Evolutionary conservation across 2,113 vertebrate species (phyloP).

Genomic region (Dascyllus trimaculatus): DNA sequence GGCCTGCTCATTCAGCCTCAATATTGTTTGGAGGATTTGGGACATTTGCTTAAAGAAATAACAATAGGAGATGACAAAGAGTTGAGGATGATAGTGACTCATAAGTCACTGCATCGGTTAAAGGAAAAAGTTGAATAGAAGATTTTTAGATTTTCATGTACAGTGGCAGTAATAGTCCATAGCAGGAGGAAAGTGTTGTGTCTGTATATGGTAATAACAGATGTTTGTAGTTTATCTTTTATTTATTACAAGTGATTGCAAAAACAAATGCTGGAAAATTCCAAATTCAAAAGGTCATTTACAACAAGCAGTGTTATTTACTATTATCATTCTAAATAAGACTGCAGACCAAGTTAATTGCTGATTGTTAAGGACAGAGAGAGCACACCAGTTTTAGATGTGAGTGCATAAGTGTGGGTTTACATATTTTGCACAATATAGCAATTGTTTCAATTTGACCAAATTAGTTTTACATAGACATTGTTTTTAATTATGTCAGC

Average conservation of each 20-base stretch:
- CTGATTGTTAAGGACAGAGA: neutral
- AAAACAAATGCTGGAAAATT: neutral
- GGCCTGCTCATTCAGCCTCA: slow-evolving; percentile 4
- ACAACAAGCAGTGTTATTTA: no score
- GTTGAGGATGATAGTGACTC: no score
- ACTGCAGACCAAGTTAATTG: neutral
- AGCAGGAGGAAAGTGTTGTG: no score
- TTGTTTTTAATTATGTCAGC: no score
- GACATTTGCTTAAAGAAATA: slow-evolving; percentile 40
- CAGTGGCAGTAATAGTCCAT: no score
- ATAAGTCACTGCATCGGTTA: slow-evolving; percentile 22
- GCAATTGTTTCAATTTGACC: no score
- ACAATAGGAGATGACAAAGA: slow-evolving; percentile 12
- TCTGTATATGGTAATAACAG: no score
- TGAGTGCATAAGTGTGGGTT: no score
- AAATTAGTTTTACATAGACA: no score
- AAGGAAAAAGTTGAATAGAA: neutral
- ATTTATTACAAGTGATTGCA: neutral
- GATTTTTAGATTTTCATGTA: no score
- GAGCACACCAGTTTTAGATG: no score
- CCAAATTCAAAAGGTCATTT: neutral
- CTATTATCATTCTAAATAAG: neutral
- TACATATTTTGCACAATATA: no score
- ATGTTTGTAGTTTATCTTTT: neutral
- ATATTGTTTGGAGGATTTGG: slow-evolving; percentile 38